Conservation (phyloP, 2,797 vertebrate species). For the Coccyzus lansbergi region DNA sequence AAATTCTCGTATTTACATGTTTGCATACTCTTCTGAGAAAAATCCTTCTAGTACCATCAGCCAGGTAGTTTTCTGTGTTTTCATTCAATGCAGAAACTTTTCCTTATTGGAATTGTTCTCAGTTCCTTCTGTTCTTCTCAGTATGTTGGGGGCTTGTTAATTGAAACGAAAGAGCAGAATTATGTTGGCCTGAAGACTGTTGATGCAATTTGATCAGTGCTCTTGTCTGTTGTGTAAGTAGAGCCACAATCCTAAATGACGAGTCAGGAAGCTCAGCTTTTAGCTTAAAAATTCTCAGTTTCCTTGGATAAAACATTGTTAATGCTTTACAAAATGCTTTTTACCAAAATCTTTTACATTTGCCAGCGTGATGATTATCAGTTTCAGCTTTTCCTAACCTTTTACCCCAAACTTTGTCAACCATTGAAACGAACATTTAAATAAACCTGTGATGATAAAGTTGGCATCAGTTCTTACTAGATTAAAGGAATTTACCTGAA, state of each 20-base stretch:
- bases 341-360: neutral
- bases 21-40: neutral
- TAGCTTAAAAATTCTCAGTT: neutral
- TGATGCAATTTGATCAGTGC: neutral
- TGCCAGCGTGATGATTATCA: neutral
- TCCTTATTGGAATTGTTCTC: neutral
- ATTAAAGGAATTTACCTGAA: neutral
- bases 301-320: neutral
- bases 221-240: constrained; percentile 44
- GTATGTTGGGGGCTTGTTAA: neutral
- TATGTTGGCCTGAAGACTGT: neutral
- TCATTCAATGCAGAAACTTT: neutral
- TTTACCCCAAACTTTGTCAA: neutral
- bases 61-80: neutral
- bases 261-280: neutral
- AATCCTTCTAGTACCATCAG: neutral
- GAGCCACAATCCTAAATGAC: neutral
- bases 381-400: neutral
- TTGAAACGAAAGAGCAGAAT: neutral
- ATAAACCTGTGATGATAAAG: neutral
- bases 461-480: neutral
- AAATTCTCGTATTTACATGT: neutral
- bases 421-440: neutral
- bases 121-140: neutral
- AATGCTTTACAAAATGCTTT: neutral